These are phyloP conservation scores for Actinernus sp. DNA, from an alignment of 92 coral and sea anemone genomes.

Conservation along the genomic window DNA sequence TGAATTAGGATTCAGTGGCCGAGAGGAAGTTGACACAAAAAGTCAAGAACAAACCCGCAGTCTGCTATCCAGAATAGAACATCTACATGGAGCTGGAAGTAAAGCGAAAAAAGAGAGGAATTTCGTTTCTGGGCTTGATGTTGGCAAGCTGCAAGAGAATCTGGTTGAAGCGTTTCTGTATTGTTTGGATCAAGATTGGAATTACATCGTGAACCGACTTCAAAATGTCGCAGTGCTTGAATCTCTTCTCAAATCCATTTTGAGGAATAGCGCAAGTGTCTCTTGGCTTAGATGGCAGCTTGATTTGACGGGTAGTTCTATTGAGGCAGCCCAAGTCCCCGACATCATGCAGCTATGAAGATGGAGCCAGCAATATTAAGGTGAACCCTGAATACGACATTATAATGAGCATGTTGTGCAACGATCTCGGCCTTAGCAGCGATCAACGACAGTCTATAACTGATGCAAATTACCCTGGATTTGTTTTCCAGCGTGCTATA, in stretches of 20 bases:
- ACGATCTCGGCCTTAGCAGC: conserved; percentile 3
- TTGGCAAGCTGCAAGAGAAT: conserved; percentile 32
- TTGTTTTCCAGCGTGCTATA: conserved; percentile 1
- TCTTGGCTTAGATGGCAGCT: conserved; percentile 44
- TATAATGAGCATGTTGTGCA: conserved; percentile 22
- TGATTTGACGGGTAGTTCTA: conserved; percentile 34
- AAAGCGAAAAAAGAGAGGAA: conserved; percentile 9
- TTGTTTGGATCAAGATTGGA: conserved; percentile 44
- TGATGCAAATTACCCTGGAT: conserved; percentile 16
- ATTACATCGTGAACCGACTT: conserved; percentile 1
- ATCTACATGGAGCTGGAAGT: conserved; percentile 30
- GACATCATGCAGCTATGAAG: conserved; percentile 16
- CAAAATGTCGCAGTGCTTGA: conserved; percentile 16
- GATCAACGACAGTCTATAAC: conserved; percentile 18
- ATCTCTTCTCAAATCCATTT: conserved; percentile 14
- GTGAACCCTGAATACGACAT: conserved; percentile 40
- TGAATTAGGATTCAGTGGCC: conserved; percentile 16
- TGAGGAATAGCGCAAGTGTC: conserved; percentile 15
- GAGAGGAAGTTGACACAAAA: conserved; percentile 9
- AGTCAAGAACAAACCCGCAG: conserved; percentile 12
- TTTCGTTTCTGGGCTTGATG: conserved; percentile 41
- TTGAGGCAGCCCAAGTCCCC: conserved; percentile 35
- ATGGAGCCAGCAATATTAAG: background rate
- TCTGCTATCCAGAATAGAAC: conserved; percentile 10
- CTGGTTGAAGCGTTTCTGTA: conserved; percentile 22